Evolutionary conservation across 2,888 invertebrate genomes (phyloP).

Genomic region (Fragum sueziense): DNA sequence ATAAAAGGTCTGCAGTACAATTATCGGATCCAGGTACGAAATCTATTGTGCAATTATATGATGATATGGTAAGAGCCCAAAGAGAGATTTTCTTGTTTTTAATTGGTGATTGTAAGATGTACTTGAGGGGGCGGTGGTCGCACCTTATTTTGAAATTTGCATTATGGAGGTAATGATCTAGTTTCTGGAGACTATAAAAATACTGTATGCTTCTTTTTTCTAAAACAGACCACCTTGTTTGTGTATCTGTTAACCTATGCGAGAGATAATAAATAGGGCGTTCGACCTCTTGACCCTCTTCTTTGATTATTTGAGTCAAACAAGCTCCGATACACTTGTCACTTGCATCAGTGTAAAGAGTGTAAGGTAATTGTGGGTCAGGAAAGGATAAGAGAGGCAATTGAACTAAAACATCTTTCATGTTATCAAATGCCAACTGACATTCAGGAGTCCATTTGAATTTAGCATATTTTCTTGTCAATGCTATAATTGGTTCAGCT

Average conservation of each 20-base stretch:
- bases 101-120: slow-evolving; percentile 44
- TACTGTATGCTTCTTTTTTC: slow-evolving; percentile 33
- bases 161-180: slow-evolving; percentile 40
- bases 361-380: slow-evolving; percentile 10
- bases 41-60: slow-evolving; percentile 48
- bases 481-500: slow-evolving; percentile 30
- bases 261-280: slow-evolving; percentile 31
- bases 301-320: slow-evolving; percentile 13
- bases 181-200: slow-evolving; percentile 29
- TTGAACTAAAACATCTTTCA: slow-evolving; percentile 13
- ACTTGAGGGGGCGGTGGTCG: slow-evolving; percentile 45
- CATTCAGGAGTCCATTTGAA: slow-evolving; percentile 21
- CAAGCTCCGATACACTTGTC: slow-evolving; percentile 19
- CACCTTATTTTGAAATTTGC: slow-evolving; percentile 30
- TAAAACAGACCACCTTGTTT: slow-evolving; percentile 28
- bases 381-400: slow-evolving; percentile 11
- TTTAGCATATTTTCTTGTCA: slow-evolving; percentile 32
- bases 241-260: slow-evolving; percentile 35
- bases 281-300: neutral
- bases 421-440: slow-evolving; percentile 20
- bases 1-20: neutral
- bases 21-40: slow-evolving; percentile 23
- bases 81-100: slow-evolving; percentile 45
- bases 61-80: slow-evolving; percentile 40
- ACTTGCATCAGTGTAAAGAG: slow-evolving; percentile 28